A percentile compares a stretch with the other conserved stretches of the same genome.
Conservation (phyloP, 1,140 invertebrate genomes). For the Penaeus indicus region DNA sequence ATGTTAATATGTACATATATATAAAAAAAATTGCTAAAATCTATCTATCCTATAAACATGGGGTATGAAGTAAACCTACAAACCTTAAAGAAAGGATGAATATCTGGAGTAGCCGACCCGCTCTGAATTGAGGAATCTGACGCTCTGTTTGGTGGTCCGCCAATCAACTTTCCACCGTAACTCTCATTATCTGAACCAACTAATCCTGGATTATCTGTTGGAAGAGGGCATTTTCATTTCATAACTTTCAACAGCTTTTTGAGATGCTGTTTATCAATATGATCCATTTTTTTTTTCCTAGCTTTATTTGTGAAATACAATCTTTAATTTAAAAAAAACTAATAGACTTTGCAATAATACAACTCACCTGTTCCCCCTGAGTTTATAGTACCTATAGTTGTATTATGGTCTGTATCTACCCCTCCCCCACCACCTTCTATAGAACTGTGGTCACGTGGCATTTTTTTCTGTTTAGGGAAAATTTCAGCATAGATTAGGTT, state of each 20-base stretch:
- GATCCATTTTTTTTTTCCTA: not conserved
- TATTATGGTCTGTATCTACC: constrained; percentile 67
- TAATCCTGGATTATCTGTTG: constrained; percentile 61
- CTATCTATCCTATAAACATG: no score
- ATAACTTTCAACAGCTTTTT: not conserved
- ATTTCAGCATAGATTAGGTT: not conserved
- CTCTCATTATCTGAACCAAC: constrained; percentile 78
- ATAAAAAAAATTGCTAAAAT: no score
- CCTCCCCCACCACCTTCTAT: constrained; percentile 63
- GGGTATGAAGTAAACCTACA: not conserved
- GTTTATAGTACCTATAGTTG: constrained; percentile 67
- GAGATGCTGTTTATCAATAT: not conserved
- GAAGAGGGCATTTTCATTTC: not conserved
- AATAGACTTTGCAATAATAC: not conserved
- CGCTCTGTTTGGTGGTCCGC: constrained; percentile 67
- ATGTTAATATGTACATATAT: no score
- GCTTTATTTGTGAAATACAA: not conserved
- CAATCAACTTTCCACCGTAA: constrained; percentile 75
- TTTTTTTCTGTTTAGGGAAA: constrained; percentile 82
- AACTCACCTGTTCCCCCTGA: constrained; percentile 63
- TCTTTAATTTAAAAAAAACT: not conserved
- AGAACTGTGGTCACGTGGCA: constrained; percentile 77
- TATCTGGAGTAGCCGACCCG: constrained; percentile 74
- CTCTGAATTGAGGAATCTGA: constrained; percentile 64
- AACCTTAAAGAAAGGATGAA: constrained; percentile 89